Evolutionary conservation across 2,888 invertebrate species (phyloP), one percentile per base, ranked within the genome.

Genomic region (Diadegma fenestrale): DNA sequence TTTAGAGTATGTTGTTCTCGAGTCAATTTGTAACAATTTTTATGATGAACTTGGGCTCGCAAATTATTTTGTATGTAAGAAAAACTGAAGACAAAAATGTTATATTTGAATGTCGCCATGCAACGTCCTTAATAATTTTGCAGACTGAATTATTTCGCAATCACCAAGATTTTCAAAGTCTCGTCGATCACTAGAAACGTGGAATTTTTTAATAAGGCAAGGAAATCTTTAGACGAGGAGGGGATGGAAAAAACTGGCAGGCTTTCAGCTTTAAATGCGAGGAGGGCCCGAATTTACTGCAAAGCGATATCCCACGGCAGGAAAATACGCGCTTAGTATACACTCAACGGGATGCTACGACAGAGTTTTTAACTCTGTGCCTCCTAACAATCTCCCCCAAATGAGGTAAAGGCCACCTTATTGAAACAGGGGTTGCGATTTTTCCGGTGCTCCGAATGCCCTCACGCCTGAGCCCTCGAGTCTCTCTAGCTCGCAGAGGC

Each of bases 341-440:
- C 78, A 72, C 54, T 75, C 75, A 71, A 76, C 66, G 75, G 71
- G 26, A 72, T 69, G 33, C 72, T 51, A 90, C 90, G 93, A 93
- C 92, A 92, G 58, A 58, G 92, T 93, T 92, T 93, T 92, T 93
- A 93, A 93, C 91, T 91, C 91, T 89, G 89, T 91, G 91, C 86
- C 87, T 91, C 88, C 92, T 92, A 93, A 93, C 93, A 93, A 94
- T 93, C 93, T 93, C 90, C 92, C 92, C 92, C 90, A 93, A 94
- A 93, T 93, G 93, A 94, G 93, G 93, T 93, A 94, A 94, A 93
- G 93, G 93, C 93, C 91, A 92, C 93, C 93, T 94, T 94, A 94
- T 94, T 94, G 94, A 93, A 93, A 93, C 92, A 92, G 93, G 93
- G 94, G 93, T 93, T 89, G 93, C 93, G 93, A 93, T 94, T 94